Evolutionary conservation across 2,113 vertebrate species (phyloP), one percentile per base, ranked within the genome.

Genomic region (Excalfactoria chinensis): DNA sequence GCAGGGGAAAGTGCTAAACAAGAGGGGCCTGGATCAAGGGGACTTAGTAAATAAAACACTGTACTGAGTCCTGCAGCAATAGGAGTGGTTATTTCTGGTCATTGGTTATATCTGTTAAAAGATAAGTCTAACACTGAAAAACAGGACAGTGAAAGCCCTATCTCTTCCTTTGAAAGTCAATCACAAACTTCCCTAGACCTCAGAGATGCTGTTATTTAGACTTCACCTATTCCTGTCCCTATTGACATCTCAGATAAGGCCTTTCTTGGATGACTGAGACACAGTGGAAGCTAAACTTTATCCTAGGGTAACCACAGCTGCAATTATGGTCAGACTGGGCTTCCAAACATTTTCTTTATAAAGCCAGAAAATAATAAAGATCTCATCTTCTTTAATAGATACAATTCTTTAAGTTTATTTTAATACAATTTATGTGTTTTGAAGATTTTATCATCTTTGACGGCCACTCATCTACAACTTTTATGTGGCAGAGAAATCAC

Each of bases 261-360:
- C 51, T 76, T 90, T 70, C 75, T 73, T 56, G 26, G 81, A 56
- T 67, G 46, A 94, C 62, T 84, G 0, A 0, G 71, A 92, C 75
- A 85, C 62, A 84, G 75, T n/a, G 44, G 86, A 94, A 90, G 73
- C 20, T 88, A 53, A 68, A 34, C 95, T 94, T 66, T 95, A 46
- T 84, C 82, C 72, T 69, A 90, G 74, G 68, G 81, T 70, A 95
- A 81, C 70, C 85, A 88, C 53, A 78, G 59, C 46, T 92, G 82
- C 64, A 86, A 75, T 67, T 90, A 90, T 71, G 62, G 66, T 78
- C 58, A 81, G 66, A 48, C 25, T 62, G 2, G 51, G 15, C 68
- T 93, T 77, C 76, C 46, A 72, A 18, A n/a, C 80, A 10, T 90
- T 92, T 93, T 90, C 69, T 77, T 94, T 89, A 46, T 80, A 76